Evolutionary conservation across 2,113 vertebrate species (phyloP).

Genomic region (Nannospalax galili): DNA sequence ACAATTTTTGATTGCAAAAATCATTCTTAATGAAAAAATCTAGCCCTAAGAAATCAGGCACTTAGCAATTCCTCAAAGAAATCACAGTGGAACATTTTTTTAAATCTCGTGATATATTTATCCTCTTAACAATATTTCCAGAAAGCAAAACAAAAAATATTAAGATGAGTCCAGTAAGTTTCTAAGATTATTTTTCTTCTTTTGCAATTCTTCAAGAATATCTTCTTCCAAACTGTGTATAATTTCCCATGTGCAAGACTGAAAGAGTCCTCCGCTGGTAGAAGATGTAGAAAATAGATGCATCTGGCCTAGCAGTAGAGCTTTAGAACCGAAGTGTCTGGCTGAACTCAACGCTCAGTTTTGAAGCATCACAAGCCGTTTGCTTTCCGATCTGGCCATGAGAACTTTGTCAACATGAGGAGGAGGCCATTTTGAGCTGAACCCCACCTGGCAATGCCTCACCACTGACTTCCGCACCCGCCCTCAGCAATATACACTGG

Average conservation of each 20-base stretch:
- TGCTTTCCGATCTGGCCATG: not conserved
- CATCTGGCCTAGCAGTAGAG: not conserved
- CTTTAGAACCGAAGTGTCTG: not conserved
- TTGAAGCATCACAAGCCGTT: slow-evolving; percentile 49
- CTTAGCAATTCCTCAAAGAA: not conserved
- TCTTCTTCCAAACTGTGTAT: slow-evolving; percentile 28
- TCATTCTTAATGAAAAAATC: not conserved
- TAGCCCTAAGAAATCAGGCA: slow-evolving; percentile 6
- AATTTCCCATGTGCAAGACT: not conserved
- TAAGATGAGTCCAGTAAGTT: not conserved
- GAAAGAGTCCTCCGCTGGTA: not conserved
- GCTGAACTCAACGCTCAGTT: not conserved
- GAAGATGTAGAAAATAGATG: not conserved
- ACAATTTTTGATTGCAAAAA: slow-evolving; percentile 9
- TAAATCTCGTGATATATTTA: not conserved
- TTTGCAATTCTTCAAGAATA: not conserved
- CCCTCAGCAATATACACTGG: slow-evolving; percentile 68
- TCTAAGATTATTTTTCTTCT: not conserved
- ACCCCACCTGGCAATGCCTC: slow-evolving; percentile 59
- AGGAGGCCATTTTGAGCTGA: slow-evolving; percentile 66
- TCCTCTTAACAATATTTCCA: not conserved
- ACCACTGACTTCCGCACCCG: slow-evolving; percentile 63
- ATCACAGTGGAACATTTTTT: not conserved
- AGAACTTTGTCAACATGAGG: slow-evolving; percentile 19
- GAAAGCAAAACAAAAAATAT: not conserved